Evolutionary conservation across 1,140 invertebrate genomes (phyloP).

Genomic region (Rhizoglyphus robini): DNA sequence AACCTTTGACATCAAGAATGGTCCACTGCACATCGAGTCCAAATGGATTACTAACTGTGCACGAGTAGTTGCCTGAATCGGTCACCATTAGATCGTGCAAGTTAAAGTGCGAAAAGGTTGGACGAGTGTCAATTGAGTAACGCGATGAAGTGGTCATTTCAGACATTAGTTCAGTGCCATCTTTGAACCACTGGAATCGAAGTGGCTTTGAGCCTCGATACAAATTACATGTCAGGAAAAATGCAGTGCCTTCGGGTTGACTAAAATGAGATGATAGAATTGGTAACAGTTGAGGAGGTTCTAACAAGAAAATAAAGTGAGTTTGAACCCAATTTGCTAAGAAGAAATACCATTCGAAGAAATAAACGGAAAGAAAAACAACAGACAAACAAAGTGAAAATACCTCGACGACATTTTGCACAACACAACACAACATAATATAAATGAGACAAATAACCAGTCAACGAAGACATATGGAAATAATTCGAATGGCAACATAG

Average conservation of each 20-base stretch:
- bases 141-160: not conserved
- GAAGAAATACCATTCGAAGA: no score
- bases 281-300: not conserved
- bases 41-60: slow-evolving; percentile 33
- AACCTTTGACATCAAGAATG: not conserved
- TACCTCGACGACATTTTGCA: not conserved
- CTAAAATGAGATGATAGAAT: not conserved
- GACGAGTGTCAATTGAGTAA: not conserved
- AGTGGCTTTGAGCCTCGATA: not conserved
- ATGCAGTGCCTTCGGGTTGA: not conserved
- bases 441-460: no score
- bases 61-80: slow-evolving; percentile 37
- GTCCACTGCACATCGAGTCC: slow-evolving; percentile 24
- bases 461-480: no score
- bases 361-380: no score
- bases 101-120: not conserved
- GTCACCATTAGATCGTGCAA: not conserved
- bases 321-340: not conserved
- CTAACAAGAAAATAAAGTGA: not conserved
- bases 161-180: slow-evolving; percentile 7
- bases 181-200: not conserved
- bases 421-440: not conserved
- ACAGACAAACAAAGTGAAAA: not conserved
- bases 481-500: no score
- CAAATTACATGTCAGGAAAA: not conserved